Evolutionary conservation across 2,797 vertebrate species (phyloP), one percentile per base, ranked within the genome.

Genomic region (Eidolon dupreanum): DNA sequence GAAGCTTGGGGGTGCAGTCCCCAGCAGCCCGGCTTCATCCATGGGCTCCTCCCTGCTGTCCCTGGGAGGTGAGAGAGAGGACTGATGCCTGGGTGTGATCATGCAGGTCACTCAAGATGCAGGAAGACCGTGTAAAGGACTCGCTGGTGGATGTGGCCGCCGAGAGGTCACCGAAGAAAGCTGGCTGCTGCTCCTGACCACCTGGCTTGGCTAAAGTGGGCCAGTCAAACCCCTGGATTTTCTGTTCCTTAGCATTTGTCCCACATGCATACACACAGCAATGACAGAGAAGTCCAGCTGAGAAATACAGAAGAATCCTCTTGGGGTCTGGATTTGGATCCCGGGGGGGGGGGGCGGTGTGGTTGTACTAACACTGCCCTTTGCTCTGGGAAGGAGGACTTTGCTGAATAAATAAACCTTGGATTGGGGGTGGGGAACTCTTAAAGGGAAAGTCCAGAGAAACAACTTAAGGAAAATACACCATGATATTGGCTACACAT

Each of bases 101-200:
- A 51, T 5, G 5, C 96, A 99, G 99, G 97, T 94, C 97, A 53
- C 98, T 99, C 79, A 98, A 97, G 98, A 49, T 2, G 84, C 97
- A 77, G 36, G 98, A 99, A 78, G 98, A 98, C 41, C 82, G 82
- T 41, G 12, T 98, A 61, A 98, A 97, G 97, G 87, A 28, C 7
- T 96, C 97, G 0, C 55, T 96, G 95, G 94, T 96, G 88, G 95
- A 98, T 15, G 83, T 96, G 96, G 65, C 93, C 78, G 81, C 91
- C 4, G 24, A 87, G 38, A 78, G 7, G 77, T 59, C 92, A 0
- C 78, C 70, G n/a, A 98, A 98, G 97, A 98, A 96, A 96, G 94
- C 88, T 3, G 31, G 97, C 49, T 99, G 99, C 88, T 99, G 99
- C 91, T 95, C 43, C 33, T 98, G 98, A 98, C 10, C 13, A 0